Base-by-base conservation (phyloP, 2,888 invertebrate species). In the Fragum fragum region DNA sequence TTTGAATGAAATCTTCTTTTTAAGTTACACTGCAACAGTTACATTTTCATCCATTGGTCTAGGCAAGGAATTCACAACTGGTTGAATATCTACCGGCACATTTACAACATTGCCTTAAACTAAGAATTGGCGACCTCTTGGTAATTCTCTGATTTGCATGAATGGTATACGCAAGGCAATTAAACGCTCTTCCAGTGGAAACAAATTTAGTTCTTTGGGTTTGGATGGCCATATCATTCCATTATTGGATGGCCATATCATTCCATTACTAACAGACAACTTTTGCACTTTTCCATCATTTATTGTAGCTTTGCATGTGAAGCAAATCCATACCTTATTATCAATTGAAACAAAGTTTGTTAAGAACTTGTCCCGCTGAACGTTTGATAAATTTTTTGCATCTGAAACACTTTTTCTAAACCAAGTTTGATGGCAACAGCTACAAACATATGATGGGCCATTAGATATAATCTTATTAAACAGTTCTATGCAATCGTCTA, bases 61-160 rank as follows among this genome's bases (percentile, higher is more conserved):
- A 69, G 76, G 76, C 9, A 76, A 29, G 11, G 69, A 7, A 76
- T 66, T 59, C 1, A 76, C 59, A 68, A 55, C 79, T 66, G 82
- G 80, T 42, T 82, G 83, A 23, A 86, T 73, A 76, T 88, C 85
- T 66, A 79, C 76, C n/a, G 86, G 88, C 11, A 85, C 83, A 81
- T 86, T 85, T 3, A 88, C 66, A 28, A 76, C 55, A 26, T 86
- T 86, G 72, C 86, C 86, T 77, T 76, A 74, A 5, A 84, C 57
- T 47, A 79, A 81, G 14, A 74, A 74, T 63, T 85, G 85, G 6
- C 76, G 57, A 59, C 81, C 83, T 74, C 79, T 70, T 52, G 70
- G 70, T 42, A 68, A 23, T 57, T 57, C 57, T 57, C 57, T 57
- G 26, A 57, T 57, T 57, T 57, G 57, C 57, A 61, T 61, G 28